A percentile compares a stretch with the other conserved stretches of the same genome.
These are phyloP conservation scores for Morbakka virulenta DNA, from an alignment of 30 jellyfish, hydroid and myxozoan species.

Conservation along the genomic window DNA sequence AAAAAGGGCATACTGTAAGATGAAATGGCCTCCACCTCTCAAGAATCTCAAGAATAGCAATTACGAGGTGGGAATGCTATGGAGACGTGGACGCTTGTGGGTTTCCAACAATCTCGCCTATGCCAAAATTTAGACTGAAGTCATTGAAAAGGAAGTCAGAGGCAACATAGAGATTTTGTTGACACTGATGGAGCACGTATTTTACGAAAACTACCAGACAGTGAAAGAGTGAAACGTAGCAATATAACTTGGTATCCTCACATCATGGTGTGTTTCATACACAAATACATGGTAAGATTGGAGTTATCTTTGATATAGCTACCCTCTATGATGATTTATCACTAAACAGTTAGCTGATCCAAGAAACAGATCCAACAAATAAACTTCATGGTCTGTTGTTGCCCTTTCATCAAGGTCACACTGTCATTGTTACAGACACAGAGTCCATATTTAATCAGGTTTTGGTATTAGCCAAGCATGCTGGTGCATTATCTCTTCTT, in stretches of 20 bases:
- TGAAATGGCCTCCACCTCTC: constrained; percentile 22
- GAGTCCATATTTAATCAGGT: constrained; percentile 80
- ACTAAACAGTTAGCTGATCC: constrained; percentile 41
- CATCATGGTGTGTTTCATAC: constrained; percentile 63
- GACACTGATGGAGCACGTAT: neutral
- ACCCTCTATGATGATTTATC: constrained; percentile 54
- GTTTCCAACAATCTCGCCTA: constrained; percentile 13
- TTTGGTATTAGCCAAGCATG: constrained; percentile 20
- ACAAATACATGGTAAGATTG: constrained; percentile 35
- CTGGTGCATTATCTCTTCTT: constrained; percentile 38
- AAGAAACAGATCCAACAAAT: constrained; percentile 74
- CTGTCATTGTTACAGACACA: constrained; percentile 52
- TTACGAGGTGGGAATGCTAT: constrained; percentile 52
- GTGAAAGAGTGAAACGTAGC: neutral
- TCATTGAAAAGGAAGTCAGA: neutral
- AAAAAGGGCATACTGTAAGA: constrained; percentile 3
- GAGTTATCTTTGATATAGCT: constrained; percentile 66
- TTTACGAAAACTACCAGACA: neutral
- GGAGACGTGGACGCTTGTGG: constrained; percentile 17
- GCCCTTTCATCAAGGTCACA: constrained; percentile 61
- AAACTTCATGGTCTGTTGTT: constrained; percentile 24
- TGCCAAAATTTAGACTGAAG: constrained; percentile 24
- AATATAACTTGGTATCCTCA: constrained; percentile 58
- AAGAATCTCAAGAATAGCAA: constrained; percentile 32
- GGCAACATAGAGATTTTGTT: neutral